Evolutionary conservation across 2,797 vertebrate species (phyloP).

Genomic region (Poecilia velifera): DNA sequence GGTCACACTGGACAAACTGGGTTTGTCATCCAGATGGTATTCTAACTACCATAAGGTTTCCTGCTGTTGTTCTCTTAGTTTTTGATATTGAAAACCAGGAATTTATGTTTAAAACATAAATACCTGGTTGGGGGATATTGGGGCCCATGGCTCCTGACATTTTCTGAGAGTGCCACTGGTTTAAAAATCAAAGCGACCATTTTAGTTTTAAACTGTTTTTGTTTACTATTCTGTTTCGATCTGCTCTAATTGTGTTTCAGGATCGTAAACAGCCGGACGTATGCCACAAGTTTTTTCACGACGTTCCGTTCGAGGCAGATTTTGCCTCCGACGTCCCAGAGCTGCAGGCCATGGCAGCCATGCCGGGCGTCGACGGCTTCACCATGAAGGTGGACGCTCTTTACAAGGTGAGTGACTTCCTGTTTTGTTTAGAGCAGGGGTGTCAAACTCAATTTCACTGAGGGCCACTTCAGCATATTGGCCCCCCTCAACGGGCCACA

Average conservation of each 20-base stretch:
- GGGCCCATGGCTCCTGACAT: no score
- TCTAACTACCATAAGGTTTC: not conserved
- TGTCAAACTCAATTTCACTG: no score
- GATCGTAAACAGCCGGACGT: slow-evolving; percentile 94
- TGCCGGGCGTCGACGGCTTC: slow-evolving; percentile 96
- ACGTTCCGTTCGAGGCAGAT: slow-evolving; percentile 94
- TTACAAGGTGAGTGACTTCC: slow-evolving; percentile 85
- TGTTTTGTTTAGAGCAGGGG: not conserved
- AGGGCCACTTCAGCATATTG: no score
- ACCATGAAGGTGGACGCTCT: slow-evolving; percentile 96
- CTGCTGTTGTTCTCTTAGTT: not conserved
- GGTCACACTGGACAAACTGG: not conserved
- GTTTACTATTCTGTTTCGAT: not conserved
- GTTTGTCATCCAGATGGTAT: not conserved
- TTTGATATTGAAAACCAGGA: not conserved
- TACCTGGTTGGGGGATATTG: no score
- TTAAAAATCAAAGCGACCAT: not conserved
- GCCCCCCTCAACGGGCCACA: no score
- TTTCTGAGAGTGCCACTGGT: not conserved
- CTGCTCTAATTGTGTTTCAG: slow-evolving; percentile 65
- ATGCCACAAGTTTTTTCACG: slow-evolving; percentile 91
- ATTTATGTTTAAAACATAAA: not conserved
- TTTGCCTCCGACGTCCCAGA: slow-evolving; percentile 89
- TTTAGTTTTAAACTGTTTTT: not conserved
- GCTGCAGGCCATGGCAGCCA: slow-evolving; percentile 84